Percentiles rank a stretch among this genome's conserved stretches.
Evolutionary conservation across 2,888 invertebrate species (phyloP).

Genomic region (Drosophila anomelani): DNA sequence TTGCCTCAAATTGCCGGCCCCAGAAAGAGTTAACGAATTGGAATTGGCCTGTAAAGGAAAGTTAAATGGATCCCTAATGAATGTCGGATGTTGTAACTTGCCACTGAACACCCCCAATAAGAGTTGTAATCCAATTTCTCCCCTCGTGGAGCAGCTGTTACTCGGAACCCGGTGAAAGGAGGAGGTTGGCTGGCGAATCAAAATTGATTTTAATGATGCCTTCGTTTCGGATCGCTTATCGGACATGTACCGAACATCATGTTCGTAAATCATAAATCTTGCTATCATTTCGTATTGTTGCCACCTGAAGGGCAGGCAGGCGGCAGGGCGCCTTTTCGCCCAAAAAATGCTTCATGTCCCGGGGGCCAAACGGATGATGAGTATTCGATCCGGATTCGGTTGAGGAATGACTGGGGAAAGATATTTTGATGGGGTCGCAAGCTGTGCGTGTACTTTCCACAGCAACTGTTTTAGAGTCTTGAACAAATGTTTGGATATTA

Average conservation of each 20-base stretch:
- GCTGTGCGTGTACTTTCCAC: constrained; percentile 46
- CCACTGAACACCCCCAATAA: constrained; percentile 40
- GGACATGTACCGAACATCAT: constrained; percentile 59
- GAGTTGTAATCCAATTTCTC: constrained; percentile 13
- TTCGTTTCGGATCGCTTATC: constrained; percentile 41
- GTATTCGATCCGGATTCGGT: constrained; percentile 20
- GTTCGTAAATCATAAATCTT: constrained; percentile 75
- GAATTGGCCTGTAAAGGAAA: constrained; percentile 20
- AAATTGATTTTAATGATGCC: constrained; percentile 72
- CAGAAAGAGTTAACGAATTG: constrained; percentile 35
- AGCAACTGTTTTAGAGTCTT: constrained; percentile 37
- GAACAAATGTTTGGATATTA: constrained; percentile 46
- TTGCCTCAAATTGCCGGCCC: constrained; percentile 23
- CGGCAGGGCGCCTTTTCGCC: constrained; percentile 13
- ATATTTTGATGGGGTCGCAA: constrained; percentile 24
- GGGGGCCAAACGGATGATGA: constrained; percentile 10
- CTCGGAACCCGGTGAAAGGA: constrained; percentile 62
- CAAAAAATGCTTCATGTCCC: constrained; percentile 20
- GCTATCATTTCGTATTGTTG: constrained; percentile 60
- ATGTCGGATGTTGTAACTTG: constrained; percentile 38
- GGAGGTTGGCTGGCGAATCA: constrained; percentile 54
- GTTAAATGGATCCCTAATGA: constrained; percentile 29
- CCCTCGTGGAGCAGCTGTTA: constrained; percentile 23
- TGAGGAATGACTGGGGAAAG: constrained; percentile 42
- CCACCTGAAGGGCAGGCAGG: constrained; percentile 54